A percentile compares a stretch with the other conserved stretches of the same genome.
phyloP scores from a whole-genome alignment of 2,888 invertebrate genomes.

The Leucophora obtusa region DNA sequence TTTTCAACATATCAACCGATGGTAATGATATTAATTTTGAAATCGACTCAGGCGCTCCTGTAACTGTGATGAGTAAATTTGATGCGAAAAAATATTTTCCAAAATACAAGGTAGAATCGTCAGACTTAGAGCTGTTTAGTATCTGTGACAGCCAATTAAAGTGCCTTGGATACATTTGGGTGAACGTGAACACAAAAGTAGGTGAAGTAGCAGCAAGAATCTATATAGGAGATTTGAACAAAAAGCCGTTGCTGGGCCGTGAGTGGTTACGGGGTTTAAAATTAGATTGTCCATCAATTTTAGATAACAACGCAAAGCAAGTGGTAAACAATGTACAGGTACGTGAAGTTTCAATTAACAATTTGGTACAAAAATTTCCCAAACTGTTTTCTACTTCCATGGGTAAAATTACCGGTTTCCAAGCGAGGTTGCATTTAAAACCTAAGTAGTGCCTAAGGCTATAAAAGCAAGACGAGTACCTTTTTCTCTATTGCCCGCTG shows the following conservation, averaged over 20 bases:
- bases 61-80: slow-evolving; percentile 17
- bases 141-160: not conserved
- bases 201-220: slow-evolving; percentile 12
- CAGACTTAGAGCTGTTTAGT: slow-evolving; percentile 17
- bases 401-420: not conserved
- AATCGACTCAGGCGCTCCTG: slow-evolving; percentile 35
- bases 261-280: slow-evolving; percentile 46
- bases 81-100: slow-evolving; percentile 25
- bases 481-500: not conserved
- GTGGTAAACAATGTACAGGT: not conserved
- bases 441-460: not conserved
- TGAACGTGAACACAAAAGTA: slow-evolving; percentile 6
- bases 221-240: slow-evolving; percentile 49
- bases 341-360: not conserved
- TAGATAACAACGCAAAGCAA: not conserved
- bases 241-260: slow-evolving; percentile 50
- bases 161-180: slow-evolving; percentile 28
- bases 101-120: slow-evolving; percentile 28
- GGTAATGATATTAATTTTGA: slow-evolving; percentile 22
- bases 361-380: slow-evolving; percentile 15
- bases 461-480: slow-evolving; percentile 1
- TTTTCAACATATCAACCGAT: not conserved
- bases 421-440: slow-evolving; percentile 10
- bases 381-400: slow-evolving; percentile 1
- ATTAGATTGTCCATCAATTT: slow-evolving; percentile 27